Evolutionary conservation across 2,797 vertebrate species (phyloP).

Genomic region (Spinibarbus caldwelli): DNA sequence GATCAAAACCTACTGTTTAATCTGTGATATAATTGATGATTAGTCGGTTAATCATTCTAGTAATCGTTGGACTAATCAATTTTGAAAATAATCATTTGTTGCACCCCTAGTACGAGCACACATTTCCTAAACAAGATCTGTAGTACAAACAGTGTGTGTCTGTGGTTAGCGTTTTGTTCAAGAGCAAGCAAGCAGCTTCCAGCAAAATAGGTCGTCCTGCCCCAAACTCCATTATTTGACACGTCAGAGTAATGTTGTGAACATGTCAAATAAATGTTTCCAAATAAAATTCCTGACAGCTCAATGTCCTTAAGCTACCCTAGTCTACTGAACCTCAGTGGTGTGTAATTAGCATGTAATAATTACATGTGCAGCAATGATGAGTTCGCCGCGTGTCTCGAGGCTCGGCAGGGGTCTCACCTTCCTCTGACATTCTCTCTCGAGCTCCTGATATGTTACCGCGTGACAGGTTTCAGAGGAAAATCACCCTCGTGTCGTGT

Average conservation of each 20-base stretch:
- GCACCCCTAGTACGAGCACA: neutral
- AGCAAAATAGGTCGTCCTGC: neutral
- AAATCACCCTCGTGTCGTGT: neutral
- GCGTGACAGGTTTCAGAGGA: neutral
- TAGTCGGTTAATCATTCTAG: neutral
- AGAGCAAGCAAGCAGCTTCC: neutral
- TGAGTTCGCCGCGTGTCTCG: too few species aligned
- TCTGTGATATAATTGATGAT: neutral
- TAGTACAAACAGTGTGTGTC: too few species aligned
- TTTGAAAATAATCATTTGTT: neutral
- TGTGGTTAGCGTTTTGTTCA: too few species aligned
- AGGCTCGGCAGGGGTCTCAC: neutral
- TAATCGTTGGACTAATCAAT: neutral
- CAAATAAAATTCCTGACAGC: neutral
- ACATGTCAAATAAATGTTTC: neutral
- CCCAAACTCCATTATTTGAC: neutral
- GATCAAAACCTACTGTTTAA: neutral
- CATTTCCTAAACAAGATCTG: too few species aligned
- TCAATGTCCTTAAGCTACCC: too few species aligned
- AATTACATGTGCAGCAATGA: neutral
- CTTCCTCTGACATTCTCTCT: constrained; percentile 3
- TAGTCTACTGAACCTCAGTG: neutral
- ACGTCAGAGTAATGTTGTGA: neutral
- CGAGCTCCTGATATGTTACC: neutral
- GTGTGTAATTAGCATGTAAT: neutral